Evolutionary conservation across 2,888 invertebrate genomes (phyloP), one percentile per base, ranked within the genome.

Genomic region (Hofmannophila pseudospretella): DNA sequence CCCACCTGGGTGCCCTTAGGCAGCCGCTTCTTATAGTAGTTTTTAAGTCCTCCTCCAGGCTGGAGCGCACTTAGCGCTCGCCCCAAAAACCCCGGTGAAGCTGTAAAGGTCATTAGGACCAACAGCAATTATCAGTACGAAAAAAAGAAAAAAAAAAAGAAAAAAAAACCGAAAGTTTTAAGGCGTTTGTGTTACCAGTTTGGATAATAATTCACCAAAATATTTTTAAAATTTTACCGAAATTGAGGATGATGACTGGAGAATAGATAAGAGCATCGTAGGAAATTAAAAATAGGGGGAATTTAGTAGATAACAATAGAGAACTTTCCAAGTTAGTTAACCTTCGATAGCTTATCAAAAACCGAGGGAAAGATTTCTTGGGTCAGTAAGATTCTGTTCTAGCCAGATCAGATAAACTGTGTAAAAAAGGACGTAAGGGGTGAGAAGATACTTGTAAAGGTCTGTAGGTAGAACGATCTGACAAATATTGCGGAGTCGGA

Each of bases 401-500:
- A 7, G 10, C n/a, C n/a, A n/a, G n/a, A n/a, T n/a, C n/a, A n/a
- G n/a, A n/a, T n/a, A n/a, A n/a, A n/a, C n/a, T n/a, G n/a, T n/a
- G n/a, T n/a, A n/a, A n/a, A 1, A 8, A 7, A 3, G 8, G 2
- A 23, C 4, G 23, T 1, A 32, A 4, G 8, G 32, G 32, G 13
- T 32, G 23, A 11, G 5, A 7, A 1, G 14, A 14, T 2, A 2
- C 8, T 25, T 30, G 29, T 3, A 23, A n/a, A 4, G 8, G 2
- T 23, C 14, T 29, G 7, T 23, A 36, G 3, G 34, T 2, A 25
- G 19, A 36, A 14, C 27, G 34, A 10, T 37, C 37, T 16, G 27
- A 11, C 7, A 41, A 8, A n/a, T n/a, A 36, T 32, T 42, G 42
- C n/a, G n/a, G n/a, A n/a, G n/a, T n/a, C 20, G 2, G 2, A 20